Evolutionary conservation across 2,888 invertebrate genomes (phyloP), one percentile per base, ranked within the genome.

Genomic region (Nasonovia ribisnigri): DNA sequence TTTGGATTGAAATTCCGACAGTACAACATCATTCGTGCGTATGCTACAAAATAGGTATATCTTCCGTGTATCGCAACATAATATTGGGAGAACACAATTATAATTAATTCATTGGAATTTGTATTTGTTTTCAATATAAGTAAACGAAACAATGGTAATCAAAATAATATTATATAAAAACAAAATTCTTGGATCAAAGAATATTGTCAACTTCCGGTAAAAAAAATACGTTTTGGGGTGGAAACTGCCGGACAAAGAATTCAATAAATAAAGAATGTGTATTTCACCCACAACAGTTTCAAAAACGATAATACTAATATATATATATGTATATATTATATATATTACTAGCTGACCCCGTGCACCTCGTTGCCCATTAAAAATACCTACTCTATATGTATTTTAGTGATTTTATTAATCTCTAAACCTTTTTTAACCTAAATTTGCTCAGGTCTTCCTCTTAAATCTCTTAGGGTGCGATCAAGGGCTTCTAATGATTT

Each of bases 1-100:
- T 48, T 86, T 42, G 20, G 57, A 26, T 92, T 92, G 16, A 29
- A 92, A 60, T 87, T 92, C 46, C 46, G 11, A 24, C n/a, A 86
- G 36, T 77, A 90, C 86, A 46, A 86, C n/a, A 26, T 84, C 43
- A 84, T 60, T 46, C 84, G 43, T 29, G 57, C n/a, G 1, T n/a
- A 84, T 1, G 42, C 0, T 42, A 84, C 26, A 42, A 84, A 57
- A 57, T 57, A 57, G 8, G 8, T 26, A 91, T 90, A 48, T 67
- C n/a, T 43, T n/a, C 16, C 54, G 54, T 51, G 54, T 86, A 86
- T 43, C 6, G 16, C 29, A 43, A 13, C 51, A 88, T 20, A 48
- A 20, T n/a, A 88, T 36, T 36, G 36, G 8, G 54, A 3, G 11
- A 42, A 51, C 29, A 86, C 46, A 24, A 54, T 88, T 88, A 51